Evolutionary conservation across 1,140 invertebrate species (phyloP).

Genomic region (Heterodera schachtii): DNA sequence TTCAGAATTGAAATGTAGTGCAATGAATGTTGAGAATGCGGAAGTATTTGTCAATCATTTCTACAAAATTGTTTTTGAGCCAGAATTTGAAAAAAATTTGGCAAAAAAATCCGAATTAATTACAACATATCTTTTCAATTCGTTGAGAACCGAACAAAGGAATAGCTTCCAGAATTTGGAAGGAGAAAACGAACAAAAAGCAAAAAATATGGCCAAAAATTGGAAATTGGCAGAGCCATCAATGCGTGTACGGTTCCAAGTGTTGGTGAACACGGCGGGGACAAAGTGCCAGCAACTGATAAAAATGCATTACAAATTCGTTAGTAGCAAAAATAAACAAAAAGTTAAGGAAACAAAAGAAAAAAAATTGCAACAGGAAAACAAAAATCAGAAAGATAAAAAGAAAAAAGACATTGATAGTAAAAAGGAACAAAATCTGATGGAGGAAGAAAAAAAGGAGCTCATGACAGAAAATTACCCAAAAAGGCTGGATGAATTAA

Average conservation of each 20-base stretch:
- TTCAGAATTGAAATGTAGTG: background rate
- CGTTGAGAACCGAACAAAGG: background rate
- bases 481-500: background rate
- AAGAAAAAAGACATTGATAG: background rate
- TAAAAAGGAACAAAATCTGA: background rate
- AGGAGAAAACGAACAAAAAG: background rate
- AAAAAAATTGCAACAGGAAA: no score
- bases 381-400: no score
- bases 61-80: background rate
- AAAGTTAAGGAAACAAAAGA: no score
- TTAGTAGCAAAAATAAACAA: no score
- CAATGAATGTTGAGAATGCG: background rate
- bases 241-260: background rate
- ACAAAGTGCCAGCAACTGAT: background rate
- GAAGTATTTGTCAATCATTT: background rate
- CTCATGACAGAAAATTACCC: background rate
- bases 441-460: background rate
- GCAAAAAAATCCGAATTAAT: background rate
- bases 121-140: background rate
- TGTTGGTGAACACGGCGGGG: background rate
- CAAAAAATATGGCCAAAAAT: background rate
- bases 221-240: background rate
- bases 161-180: no score
- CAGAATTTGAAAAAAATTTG: background rate
- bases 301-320: no score